A percentile compares a stretch with the other conserved stretches of the same genome.
Evolutionary conservation across 2,888 invertebrate species (phyloP).

Genomic region (Drosophila mayaguana): DNA sequence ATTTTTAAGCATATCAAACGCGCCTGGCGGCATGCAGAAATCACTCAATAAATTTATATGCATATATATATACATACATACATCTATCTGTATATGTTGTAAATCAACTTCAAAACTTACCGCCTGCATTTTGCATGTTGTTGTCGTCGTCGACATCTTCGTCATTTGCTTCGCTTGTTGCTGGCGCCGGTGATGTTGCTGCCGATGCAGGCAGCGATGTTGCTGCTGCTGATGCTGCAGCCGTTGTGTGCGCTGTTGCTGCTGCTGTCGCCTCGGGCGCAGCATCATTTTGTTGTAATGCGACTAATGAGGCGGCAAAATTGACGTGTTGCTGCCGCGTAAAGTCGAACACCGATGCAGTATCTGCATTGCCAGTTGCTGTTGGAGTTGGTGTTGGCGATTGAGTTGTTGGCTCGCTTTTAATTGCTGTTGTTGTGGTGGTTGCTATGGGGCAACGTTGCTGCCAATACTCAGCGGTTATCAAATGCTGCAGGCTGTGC

Average conservation of each 20-base stretch:
- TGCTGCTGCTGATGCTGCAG: conserved; percentile 29
- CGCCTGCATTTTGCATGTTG: conserved; percentile 76
- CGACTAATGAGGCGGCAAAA: conserved; percentile 81
- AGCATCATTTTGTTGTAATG: conserved; percentile 77
- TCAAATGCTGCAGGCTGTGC: conserved; percentile 77
- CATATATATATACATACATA: conserved; percentile 18
- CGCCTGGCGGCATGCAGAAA: neutral
- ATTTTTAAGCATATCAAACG: neutral
- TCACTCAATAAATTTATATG: neutral
- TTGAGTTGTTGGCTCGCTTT: conserved; percentile 76
- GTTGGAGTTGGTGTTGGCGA: conserved; percentile 47
- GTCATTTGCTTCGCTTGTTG: conserved; percentile 52
- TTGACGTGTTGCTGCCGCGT: conserved; percentile 71
- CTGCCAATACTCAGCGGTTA: conserved; percentile 76
- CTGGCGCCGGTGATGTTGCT: conserved; percentile 67
- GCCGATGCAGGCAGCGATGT: conserved; percentile 47
- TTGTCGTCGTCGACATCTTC: conserved; percentile 45
- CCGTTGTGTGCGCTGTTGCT: conserved; percentile 43
- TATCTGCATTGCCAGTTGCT: conserved; percentile 19
- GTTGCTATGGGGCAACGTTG: conserved; percentile 51
- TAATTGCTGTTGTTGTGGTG: conserved; percentile 59
- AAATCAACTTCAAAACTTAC: conserved; percentile 69
- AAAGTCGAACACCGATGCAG: conserved; percentile 62
- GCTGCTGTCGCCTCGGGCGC: conserved; percentile 65
- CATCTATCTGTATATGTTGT: conserved; percentile 20